Evolutionary conservation across 2,888 invertebrate genomes (phyloP), one percentile per base, ranked within the genome.

Genomic region (Autographa gamma): DNA sequence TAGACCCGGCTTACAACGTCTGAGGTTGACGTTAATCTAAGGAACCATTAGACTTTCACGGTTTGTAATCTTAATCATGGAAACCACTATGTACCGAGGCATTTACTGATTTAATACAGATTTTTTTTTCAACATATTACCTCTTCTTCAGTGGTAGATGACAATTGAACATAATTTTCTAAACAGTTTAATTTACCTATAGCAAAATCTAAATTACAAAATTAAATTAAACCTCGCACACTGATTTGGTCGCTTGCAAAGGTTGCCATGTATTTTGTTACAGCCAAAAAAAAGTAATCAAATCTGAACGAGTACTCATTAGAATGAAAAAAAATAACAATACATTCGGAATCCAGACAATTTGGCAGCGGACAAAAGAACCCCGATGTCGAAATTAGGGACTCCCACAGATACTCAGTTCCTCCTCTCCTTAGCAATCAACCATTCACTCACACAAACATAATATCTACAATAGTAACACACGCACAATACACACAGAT

Each of bases 321-420:
- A 63, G 62, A 79, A 56, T 58, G 54, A 52, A 69, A 58, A 25
- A 19, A 34, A 62, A 62, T 19, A 74, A 75, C 41, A 77, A 72
- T 65, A 66, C 59, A 18, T 77, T 77, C 56, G 6, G n/a, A 54
- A 66, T 65, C 63, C 52, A 59, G 65, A 63, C 60, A 77, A 73
- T 81, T 81, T 77, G 78, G 41, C 62, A 16, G 18, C 54, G 60
- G 60, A 81, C 74, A 81, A 81, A 78, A 68, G 79, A 77, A 81
- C 66, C 63, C 56, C 38, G 58, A 63, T 52, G 32, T 59, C 14
- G 68, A 63, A 77, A 65, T 19, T 54, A 60, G 64, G 73, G 62
- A 16, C 56, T 63, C 63, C 73, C 77, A 59, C 65, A 63, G 60
- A 38, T 38, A 18, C 59, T 56, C 18, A 65, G 66, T 56, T 73